Conservation (phyloP, 2,797 vertebrate species). For the Mormyrops attenuatus region DNA sequence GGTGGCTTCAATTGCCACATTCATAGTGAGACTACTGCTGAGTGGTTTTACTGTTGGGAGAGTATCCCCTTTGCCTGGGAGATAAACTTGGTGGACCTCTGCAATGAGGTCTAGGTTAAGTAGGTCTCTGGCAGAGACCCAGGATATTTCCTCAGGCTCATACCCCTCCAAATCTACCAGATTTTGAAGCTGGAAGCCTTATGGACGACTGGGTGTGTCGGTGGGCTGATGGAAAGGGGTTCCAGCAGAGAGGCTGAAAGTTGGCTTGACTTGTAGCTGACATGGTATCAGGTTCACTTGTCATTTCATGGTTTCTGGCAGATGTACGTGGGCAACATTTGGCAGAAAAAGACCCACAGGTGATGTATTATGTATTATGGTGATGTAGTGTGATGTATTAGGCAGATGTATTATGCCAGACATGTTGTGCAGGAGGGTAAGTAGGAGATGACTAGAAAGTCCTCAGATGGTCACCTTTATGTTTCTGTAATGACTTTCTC, state of each 20-base stretch:
- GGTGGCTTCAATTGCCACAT: neutral
- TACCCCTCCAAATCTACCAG: neutral
- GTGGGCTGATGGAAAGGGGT: neutral
- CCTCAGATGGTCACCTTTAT: neutral
- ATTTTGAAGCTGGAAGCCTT: neutral
- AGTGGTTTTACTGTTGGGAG: neutral
- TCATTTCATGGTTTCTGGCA: neutral
- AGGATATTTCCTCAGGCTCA: neutral
- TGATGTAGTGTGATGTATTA: too few relatives aligned
- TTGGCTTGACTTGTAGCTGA: neutral
- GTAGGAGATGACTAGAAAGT: neutral
- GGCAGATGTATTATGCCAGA: neutral
- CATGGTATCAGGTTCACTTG: neutral
- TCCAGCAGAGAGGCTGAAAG: neutral
- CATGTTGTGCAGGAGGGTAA: neutral
- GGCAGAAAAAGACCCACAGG: neutral
- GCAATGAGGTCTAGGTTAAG: neutral
- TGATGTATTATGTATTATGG: too few relatives aligned
- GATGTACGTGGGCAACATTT: neutral
- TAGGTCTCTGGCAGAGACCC: neutral
- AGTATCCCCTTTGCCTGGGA: neutral
- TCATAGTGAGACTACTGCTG: neutral
- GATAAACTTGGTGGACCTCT: neutral
- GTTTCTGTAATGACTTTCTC: neutral
- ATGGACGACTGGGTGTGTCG: neutral